Evolutionary conservation across 1,140 invertebrate species (phyloP).

Genomic region (Drosophila pallidifrons): DNA sequence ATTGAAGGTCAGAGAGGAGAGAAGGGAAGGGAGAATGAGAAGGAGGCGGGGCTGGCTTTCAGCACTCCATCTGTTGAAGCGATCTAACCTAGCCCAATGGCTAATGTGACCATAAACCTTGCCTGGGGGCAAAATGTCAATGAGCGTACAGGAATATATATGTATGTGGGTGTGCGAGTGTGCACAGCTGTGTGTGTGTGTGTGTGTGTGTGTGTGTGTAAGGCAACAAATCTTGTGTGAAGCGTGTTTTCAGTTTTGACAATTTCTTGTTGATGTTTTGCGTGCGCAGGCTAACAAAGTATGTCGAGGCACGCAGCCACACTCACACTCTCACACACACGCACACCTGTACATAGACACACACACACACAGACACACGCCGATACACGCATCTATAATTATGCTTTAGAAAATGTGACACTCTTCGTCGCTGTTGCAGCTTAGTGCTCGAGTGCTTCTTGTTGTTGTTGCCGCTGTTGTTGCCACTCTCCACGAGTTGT

Average conservation of each 20-base stretch:
- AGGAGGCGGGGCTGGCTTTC: not conserved
- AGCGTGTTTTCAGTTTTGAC: constrained; percentile 42
- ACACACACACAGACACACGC: constrained; percentile 1
- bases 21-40: not conserved
- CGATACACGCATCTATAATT: constrained; percentile 35
- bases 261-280: constrained; percentile 56
- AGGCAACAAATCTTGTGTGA: constrained; percentile 22
- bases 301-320: constrained; percentile 48
- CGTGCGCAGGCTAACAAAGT: constrained; percentile 64
- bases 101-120: constrained; percentile 15
- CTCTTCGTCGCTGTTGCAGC: constrained; percentile 12
- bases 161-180: not conserved
- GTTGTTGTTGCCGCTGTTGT: not conserved
- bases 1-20: too few relatives aligned
- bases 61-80: constrained; percentile 8
- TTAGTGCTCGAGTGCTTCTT: not conserved
- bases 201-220: not conserved
- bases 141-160: too few relatives aligned
- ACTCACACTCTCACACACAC: constrained; percentile 5
- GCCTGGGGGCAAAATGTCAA: not conserved
- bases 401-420: constrained; percentile 34
- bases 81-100: constrained; percentile 9
- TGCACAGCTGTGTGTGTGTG: not conserved
- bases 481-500: constrained; percentile 3
- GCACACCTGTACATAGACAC: constrained; percentile 1